Evolutionary conservation across 2,797 vertebrate genomes (phyloP), one percentile per base, ranked within the genome.

Genomic region (Lagorchestes hirsutus): DNA sequence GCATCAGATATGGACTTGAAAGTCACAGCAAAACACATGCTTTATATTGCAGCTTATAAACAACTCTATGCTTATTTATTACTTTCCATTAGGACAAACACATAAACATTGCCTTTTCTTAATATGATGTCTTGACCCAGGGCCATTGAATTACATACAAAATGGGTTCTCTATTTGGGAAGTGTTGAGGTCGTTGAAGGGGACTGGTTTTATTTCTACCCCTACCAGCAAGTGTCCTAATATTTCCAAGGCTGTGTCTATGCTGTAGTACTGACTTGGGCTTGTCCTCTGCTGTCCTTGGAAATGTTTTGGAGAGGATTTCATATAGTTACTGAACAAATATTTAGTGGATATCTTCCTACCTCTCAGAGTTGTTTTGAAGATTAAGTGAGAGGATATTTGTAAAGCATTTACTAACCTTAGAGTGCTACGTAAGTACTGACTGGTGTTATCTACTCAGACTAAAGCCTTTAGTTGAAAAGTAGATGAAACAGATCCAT

Each of bases 401-500:
- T 87, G 74, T 87, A 87, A 87, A 87, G 22, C 13, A 50, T 28
- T 50, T 46, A 87, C 40, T 46, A 46, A 27, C 31, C 40, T 87
- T 87, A 50, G 40, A 10, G 8, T 27, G 22, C 40, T 87, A 46
- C 1, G 3, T 10, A 12, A 87, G 74, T 46, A 10, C 40, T 27
- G 22, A 40, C 24, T 50, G 9, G 27, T 67, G 31, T 67, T 87
- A 27, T 28, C 74, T 87, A 87, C 50, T 87, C 24, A 24, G 67
- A 82, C n/a, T 87, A 87, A 87, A 50, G 40, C 74, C 74, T 87
- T 92, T 29, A 94, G 55, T 91, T n/a, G 56, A 91, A 93, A 96
- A 1, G 5, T 92, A 27, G 34, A 74, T 50, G 96, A 95, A 95
- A 82, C 27, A 22, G 90, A 95, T 18, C 0, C 46, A 93, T 96